These are phyloP conservation scores for Patella depressa DNA, from an alignment of 2,888 invertebrate species.

Conservation along the genomic window DNA sequence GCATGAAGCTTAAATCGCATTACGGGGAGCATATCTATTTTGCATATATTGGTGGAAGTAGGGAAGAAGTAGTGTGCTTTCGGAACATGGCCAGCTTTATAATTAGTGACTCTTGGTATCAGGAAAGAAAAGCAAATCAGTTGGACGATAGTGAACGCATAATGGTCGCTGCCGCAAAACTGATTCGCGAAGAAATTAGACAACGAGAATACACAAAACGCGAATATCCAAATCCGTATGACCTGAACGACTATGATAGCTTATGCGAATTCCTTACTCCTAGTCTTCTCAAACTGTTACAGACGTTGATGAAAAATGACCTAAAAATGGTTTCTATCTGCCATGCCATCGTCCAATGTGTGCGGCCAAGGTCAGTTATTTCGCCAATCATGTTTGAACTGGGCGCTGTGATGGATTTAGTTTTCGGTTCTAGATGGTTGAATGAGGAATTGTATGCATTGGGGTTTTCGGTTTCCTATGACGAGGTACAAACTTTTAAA, in stretches of 20 bases:
- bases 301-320: background rate
- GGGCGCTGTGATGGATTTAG: slow-evolving; percentile 1
- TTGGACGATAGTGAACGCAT: background rate
- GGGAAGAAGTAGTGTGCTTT: background rate
- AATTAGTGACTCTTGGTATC: background rate
- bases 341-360: background rate
- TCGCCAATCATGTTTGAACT: background rate
- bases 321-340: background rate
- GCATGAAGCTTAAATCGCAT: background rate
- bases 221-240: background rate
- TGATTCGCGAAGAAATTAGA: background rate
- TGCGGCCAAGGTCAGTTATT: slow-evolving; percentile 10
- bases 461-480: slow-evolving; percentile 7
- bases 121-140: background rate
- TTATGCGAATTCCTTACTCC: background rate
- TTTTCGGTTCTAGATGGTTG: slow-evolving; percentile 11
- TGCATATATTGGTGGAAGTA: no score
- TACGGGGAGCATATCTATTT: background rate
- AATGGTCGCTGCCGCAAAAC: background rate
- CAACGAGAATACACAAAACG: background rate
- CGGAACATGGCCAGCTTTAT: background rate
- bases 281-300: background rate
- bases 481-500: background rate
- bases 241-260: background rate
- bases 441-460: background rate